A percentile compares a stretch with the other conserved stretches of the same genome.
Evolutionary conservation across 1,140 invertebrate genomes (phyloP).

Genomic region (Heliconius hewitsoni): DNA sequence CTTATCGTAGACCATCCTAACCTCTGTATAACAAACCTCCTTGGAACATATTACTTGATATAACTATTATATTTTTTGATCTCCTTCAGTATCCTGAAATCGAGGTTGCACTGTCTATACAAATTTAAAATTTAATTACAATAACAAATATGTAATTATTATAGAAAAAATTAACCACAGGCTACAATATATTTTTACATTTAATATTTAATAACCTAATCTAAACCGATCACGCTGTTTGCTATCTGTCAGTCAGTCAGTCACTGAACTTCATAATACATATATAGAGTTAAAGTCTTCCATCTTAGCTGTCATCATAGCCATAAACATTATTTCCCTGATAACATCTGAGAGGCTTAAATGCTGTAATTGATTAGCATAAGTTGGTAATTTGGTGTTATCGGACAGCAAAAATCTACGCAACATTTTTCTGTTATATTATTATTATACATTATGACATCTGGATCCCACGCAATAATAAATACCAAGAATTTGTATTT

Average conservation of each 20-base stretch:
- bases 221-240: not conserved
- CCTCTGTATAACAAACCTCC: no score
- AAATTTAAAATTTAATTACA: no score
- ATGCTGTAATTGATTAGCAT: constrained; percentile 17
- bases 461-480: not conserved
- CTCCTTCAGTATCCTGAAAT: no score
- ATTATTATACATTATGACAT: constrained; percentile 8
- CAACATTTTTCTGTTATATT: constrained; percentile 10
- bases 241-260: constrained; percentile 1
- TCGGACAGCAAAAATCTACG: constrained; percentile 5
- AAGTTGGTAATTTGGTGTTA: constrained; percentile 10
- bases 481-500: not conserved
- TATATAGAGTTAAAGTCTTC: constrained; percentile 11
- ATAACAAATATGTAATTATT: no score
- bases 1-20: no score
- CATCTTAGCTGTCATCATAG: constrained; percentile 25
- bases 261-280: not conserved
- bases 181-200: not conserved
- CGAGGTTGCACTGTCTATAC: no score
- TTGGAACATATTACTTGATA: no score
- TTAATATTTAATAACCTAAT: not conserved
- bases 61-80: no score
- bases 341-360: constrained; percentile 16
- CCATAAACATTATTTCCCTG: constrained; percentile 8
- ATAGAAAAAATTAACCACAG: no score